Conservation (phyloP, 2,888 invertebrate genomes). For the Calameuta idolon region DNA sequence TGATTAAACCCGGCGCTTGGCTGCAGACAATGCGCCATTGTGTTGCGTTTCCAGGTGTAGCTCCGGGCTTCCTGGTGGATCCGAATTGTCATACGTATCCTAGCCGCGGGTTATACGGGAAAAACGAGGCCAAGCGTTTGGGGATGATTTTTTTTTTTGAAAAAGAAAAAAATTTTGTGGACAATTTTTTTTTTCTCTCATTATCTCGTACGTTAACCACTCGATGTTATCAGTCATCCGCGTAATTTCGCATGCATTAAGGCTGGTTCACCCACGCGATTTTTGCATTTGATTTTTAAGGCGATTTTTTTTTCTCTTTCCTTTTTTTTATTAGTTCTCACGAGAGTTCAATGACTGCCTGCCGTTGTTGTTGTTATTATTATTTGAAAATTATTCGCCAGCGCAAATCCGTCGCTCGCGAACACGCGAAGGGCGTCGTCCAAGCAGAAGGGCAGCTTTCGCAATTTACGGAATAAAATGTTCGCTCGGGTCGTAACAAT, state of each 20-base stretch:
- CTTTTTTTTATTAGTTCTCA: neutral
- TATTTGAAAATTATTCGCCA: neutral
- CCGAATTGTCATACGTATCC: neutral
- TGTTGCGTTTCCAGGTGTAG: constrained; percentile 51
- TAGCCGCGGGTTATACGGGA: neutral
- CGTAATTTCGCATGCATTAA: neutral
- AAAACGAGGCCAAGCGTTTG: neutral
- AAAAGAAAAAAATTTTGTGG: neutral
- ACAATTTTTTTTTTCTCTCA: neutral
- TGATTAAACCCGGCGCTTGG: constrained; percentile 52
- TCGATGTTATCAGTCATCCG: neutral
- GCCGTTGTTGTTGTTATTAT: neutral
- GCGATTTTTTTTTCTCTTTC: too few relatives aligned
- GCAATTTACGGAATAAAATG: neutral
- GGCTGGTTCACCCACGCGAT: neutral
- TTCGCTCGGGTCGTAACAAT: neutral
- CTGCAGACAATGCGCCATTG: constrained; percentile 53
- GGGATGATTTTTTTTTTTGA: neutral
- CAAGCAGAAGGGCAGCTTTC: neutral
- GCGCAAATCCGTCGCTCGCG: neutral
- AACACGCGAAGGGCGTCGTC: neutral
- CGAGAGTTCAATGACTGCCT: neutral
- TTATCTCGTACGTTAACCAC: neutral
- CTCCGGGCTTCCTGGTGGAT: constrained; percentile 29
- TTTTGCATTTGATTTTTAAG: neutral